These are phyloP conservation scores for Drosophila atripex DNA, from an alignment of 2,888 invertebrate species.

Conservation along the genomic window DNA sequence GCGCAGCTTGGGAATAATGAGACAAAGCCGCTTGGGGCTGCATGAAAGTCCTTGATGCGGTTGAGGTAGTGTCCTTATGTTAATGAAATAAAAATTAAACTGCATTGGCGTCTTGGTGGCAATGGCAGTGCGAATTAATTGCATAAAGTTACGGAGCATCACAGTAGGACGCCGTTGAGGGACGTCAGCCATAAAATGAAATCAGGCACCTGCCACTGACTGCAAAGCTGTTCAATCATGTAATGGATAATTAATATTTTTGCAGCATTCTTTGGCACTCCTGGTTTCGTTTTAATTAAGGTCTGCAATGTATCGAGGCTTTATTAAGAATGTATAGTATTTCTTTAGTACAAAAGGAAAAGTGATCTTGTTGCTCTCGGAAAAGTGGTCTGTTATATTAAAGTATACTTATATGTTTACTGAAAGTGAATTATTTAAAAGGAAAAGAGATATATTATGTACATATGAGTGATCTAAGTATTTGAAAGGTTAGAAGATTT, in stretches of 20 bases:
- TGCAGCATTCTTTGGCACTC: constrained; percentile 14
- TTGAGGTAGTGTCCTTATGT: constrained; percentile 17
- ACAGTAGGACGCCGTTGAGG: constrained; percentile 46
- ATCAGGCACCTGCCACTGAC: constrained; percentile 59
- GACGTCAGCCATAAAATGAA: constrained; percentile 69
- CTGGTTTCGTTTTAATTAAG: constrained; percentile 60
- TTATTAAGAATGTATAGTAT: constrained; percentile 7
- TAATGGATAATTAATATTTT: constrained; percentile 67
- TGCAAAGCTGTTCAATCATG: constrained; percentile 40
- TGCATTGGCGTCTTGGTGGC: constrained; percentile 17
- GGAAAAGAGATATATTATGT: too few relatives aligned
- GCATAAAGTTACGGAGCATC: constrained; percentile 22
- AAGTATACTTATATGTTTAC: not conserved
- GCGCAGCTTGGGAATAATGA: constrained; percentile 67
- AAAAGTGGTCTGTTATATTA: too few relatives aligned
- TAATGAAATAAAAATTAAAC: constrained; percentile 64
- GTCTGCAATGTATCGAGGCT: constrained; percentile 16
- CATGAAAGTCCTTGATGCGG: constrained; percentile 28
- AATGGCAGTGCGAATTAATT: constrained; percentile 59
- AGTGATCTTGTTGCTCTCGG: too few relatives aligned
- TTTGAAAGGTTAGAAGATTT: too few relatives aligned
- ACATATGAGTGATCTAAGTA: too few relatives aligned
- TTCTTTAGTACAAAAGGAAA: not conserved
- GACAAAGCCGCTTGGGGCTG: constrained; percentile 51
- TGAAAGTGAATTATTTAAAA: too few relatives aligned